Evolutionary conservation across 2,888 invertebrate species (phyloP), one percentile per base, ranked within the genome.

Genomic region (Poecilus cupreus): DNA sequence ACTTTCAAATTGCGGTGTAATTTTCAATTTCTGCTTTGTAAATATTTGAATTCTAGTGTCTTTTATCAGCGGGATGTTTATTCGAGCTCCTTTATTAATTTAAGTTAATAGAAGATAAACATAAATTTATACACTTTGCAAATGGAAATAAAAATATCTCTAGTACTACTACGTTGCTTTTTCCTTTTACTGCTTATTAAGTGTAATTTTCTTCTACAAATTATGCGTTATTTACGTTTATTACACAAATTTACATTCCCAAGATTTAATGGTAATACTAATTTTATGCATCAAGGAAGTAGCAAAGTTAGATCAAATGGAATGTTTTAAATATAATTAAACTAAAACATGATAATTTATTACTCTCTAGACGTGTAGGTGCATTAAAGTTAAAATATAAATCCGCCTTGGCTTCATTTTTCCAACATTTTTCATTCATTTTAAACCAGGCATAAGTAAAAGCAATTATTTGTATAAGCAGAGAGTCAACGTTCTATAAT

Each of bases 221-320:
- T 37, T 68, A 68, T 37, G 37, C 32, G 64, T 68, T 68, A 68
- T 68, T 68, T 68, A 68, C 37, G 64, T 37, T 68, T 37, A 68
- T 68, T 68, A 68, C 37, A 37, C 13, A 68, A 68, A 68, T 68
- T 68, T 68, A 68, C 64, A 68, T 68, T 68, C 37, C 37, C 16
- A 11, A 32, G 37, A 68, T 68, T 68, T 68, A 68, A 68, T 68
- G 64, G 18, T 68, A 68, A 68, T 68, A 68, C 37, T 68, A 39
- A 68, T 68, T 37, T 68, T 68, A 68, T 68, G 64, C 64, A 68
- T 32, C 64, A 13, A 68, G 64, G 37, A 32, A 68, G 16, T 68
- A 68, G 37, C 64, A 37, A 68, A 68, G 64, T 68, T 68, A 37
- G 37, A 68, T 68, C 64, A 37, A 68, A 68, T 68, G 64, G 64